Percentiles rank a stretch among this genome's conserved stretches.
These are phyloP conservation scores for Cyclopterus lumpus DNA, from an alignment of 2,797 vertebrate genomes.

Conservation along the genomic window DNA sequence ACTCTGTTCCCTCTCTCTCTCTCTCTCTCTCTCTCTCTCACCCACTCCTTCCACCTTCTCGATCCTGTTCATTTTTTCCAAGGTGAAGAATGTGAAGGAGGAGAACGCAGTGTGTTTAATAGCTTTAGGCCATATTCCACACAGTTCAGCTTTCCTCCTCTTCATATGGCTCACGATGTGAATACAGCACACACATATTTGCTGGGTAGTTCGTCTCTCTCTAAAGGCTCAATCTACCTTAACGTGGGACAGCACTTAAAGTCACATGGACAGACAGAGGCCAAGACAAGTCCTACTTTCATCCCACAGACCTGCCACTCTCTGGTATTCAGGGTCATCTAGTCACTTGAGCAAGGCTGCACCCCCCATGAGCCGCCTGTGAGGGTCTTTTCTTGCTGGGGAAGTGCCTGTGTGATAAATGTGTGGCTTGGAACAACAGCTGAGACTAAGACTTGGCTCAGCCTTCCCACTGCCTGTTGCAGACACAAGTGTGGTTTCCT, in stretches of 20 bases:
- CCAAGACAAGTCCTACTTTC: slow-evolving; percentile 77
- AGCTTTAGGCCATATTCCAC: slow-evolving; percentile 73
- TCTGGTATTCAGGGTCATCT: slow-evolving; percentile 75
- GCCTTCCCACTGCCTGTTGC: slow-evolving; percentile 75
- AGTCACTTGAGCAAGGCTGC: slow-evolving; percentile 67
- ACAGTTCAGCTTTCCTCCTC: slow-evolving; percentile 68
- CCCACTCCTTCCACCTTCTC: slow-evolving; percentile 71
- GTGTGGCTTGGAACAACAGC: slow-evolving; percentile 85
- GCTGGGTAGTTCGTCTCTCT: slow-evolving; percentile 67
- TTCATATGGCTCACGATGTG: slow-evolving; percentile 65
- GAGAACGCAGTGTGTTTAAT: slow-evolving; percentile 70
- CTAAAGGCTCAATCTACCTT: slow-evolving; percentile 66
- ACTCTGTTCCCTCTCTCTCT: slow-evolving; percentile 40
- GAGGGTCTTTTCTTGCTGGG: slow-evolving; percentile 73
- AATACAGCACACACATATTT: slow-evolving; percentile 70
- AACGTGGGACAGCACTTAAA: slow-evolving; percentile 68
- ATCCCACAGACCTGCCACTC: slow-evolving; percentile 71
- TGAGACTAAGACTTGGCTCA: slow-evolving; percentile 81
- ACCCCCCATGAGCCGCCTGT: slow-evolving; percentile 61
- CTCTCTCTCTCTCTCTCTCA: slow-evolving; percentile 56
- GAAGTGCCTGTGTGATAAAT: slow-evolving; percentile 85
- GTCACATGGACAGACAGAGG: slow-evolving; percentile 62
- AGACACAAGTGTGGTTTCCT: slow-evolving; percentile 85
- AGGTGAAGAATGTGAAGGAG: slow-evolving; percentile 73
- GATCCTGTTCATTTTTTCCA: slow-evolving; percentile 76